Percentiles rank a stretch among this genome's conserved stretches.
phyloP scores from a whole-genome alignment of 2,888 invertebrate species.

The Tortrix viridana region DNA sequence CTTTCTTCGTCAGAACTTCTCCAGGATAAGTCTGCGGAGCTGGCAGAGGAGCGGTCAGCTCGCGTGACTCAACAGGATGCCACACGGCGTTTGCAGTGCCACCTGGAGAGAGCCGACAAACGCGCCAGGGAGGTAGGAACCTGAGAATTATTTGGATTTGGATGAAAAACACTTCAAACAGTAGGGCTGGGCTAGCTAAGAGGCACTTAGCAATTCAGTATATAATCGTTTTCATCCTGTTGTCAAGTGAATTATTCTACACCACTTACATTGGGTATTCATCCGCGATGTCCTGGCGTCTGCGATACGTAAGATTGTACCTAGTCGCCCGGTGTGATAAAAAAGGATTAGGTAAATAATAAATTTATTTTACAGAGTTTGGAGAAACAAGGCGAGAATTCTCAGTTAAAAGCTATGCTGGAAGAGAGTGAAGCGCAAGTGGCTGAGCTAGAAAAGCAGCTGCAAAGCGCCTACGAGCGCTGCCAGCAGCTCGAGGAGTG shows the following conservation, averaged over 20 bases:
- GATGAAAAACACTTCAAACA: no score
- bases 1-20: constrained; percentile 48
- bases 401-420: constrained; percentile 51
- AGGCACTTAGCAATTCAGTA: no score
- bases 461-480: constrained; percentile 46
- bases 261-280: no score
- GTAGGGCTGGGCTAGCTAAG: no score
- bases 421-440: constrained; percentile 46
- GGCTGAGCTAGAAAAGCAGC: constrained; percentile 48
- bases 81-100: constrained; percentile 48
- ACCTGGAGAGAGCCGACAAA: constrained; percentile 49
- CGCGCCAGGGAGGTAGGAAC: constrained; percentile 57
- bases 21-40: constrained; percentile 50
- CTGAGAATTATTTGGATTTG: no score
- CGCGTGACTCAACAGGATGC: constrained; percentile 45
- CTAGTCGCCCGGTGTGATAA: no score
- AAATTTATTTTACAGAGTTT: constrained; percentile 47
- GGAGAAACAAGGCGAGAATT: constrained; percentile 51
- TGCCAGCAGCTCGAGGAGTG: constrained; percentile 47
- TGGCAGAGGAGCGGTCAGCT: constrained; percentile 45
- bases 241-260: no score
- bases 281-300: no score
- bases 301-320: no score
- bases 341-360: no score
- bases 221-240: no score